These are phyloP conservation scores for Apis dorsata DNA, from an alignment of 1,140 invertebrate species.

Conservation along the genomic window DNA sequence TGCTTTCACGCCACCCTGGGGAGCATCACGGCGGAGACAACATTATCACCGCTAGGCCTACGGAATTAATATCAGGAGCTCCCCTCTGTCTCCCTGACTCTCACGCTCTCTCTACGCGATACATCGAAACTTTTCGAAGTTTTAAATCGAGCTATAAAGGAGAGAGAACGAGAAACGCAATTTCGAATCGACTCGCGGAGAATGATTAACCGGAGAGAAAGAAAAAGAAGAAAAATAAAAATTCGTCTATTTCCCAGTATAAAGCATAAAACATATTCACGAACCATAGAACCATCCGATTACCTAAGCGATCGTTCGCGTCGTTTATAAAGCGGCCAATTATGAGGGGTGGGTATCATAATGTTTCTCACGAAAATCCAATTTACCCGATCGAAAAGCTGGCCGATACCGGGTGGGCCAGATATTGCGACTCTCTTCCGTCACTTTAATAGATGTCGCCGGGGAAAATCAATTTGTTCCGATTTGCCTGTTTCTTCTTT, in stretches of 20 bases:
- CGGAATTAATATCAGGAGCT: slow-evolving; percentile 76
- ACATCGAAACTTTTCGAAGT: slow-evolving; percentile 25
- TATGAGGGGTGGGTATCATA: slow-evolving; percentile 21
- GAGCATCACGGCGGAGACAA: slow-evolving; percentile 63
- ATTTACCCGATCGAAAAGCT: slow-evolving; percentile 37
- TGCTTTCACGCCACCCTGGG: slow-evolving; percentile 76
- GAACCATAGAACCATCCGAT: background rate
- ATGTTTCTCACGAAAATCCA: slow-evolving; percentile 49
- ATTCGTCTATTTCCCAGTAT: no score
- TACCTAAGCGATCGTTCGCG: background rate
- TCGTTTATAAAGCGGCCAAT: slow-evolving; percentile 10
- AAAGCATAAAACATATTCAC: no score
- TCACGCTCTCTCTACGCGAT: background rate
- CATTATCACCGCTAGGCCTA: slow-evolving; percentile 69
- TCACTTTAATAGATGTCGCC: slow-evolving; percentile 49
- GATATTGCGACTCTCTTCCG: slow-evolving; percentile 50
- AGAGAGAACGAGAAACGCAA: no score
- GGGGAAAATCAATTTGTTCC: slow-evolving; percentile 47
- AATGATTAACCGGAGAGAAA: no score
- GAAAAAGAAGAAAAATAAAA: no score
- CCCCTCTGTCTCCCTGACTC: background rate
- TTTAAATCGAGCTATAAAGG: no score
- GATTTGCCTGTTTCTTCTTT: slow-evolving; percentile 24
- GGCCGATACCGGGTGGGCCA: background rate
- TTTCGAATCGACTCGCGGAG: no score